A percentile compares a stretch with the other conserved stretches of the same genome.
phyloP scores from a whole-genome alignment of 2,113 vertebrate species.

The Andinoacara biseriatus region DNA sequence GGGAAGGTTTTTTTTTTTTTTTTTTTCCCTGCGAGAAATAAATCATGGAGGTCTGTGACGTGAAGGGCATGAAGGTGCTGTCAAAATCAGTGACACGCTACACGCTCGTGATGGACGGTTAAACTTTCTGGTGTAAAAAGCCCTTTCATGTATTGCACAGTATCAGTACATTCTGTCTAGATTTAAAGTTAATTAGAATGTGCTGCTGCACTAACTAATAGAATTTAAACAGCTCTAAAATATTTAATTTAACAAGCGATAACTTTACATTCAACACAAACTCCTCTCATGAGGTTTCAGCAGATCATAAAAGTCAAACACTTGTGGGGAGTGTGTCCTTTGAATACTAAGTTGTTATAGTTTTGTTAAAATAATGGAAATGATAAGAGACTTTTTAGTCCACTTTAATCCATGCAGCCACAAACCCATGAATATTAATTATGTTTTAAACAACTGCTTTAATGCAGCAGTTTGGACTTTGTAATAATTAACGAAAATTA shows the following conservation, averaged over 20 bases:
- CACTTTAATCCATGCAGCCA: neutral
- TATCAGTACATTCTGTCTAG: neutral
- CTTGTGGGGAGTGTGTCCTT: neutral
- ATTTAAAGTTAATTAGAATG: slow-evolving; percentile 11
- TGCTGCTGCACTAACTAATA: neutral
- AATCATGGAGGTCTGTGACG: neutral
- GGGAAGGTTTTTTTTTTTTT: too few relatives aligned
- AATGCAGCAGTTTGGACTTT: neutral
- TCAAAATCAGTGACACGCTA: neutral
- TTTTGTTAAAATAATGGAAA: slow-evolving; percentile 11
- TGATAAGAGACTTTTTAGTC: neutral
- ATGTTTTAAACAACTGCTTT: neutral
- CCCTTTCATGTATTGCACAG: neutral
- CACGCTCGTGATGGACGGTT: neutral
- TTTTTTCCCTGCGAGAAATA: neutral
- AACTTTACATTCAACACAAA: slow-evolving; percentile 13
- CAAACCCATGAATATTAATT: neutral
- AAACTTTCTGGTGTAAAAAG: neutral
- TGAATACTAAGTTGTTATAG: slow-evolving; percentile 33
- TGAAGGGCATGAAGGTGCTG: neutral
- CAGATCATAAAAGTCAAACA: slow-evolving; percentile 28
- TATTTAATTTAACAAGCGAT: slow-evolving; percentile 5
- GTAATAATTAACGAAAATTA: neutral
- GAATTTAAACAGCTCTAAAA: neutral
- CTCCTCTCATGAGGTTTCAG: neutral